Base-by-base conservation (phyloP, 1,140 invertebrate species). In the Drosophila arizonae region DNA sequence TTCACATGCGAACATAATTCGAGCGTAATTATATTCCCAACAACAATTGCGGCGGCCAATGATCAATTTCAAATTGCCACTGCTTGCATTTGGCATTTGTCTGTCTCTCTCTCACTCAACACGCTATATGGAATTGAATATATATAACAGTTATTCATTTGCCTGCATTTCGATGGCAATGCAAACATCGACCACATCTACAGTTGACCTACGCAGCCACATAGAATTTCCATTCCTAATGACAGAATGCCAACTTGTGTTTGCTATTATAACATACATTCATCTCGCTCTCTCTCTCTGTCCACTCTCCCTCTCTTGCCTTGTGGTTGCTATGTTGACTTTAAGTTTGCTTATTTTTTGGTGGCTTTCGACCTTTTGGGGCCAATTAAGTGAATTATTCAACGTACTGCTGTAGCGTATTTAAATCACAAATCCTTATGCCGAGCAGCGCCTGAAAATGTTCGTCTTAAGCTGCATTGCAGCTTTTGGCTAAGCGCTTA, bases 361-460 rank as follows among this genome's bases (percentile, higher is more conserved):
- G 67, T 52, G 73, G 39, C 28, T 17, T 33, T 24, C n/a, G 24
- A n/a, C 30, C 76, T 79, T 70, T 45, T 28, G 72, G 79, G 75
- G 54, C 68, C 76, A 87, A 88, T 88, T 87, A 87, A 66, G 66
- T 87, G 72, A 87, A 88, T 82, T 88, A 86, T 86, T 86, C 79
- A 87, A 67, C 55, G 30, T 39, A 64, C 43, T 62, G 43, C 62
- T 61, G 72, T 57, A 72, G 62, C 48, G 52, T 30, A 76, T 72
- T 74, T 66, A 78, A 72, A 76, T 79, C 79, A 81, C 72, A 76
- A 76, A 86, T 60, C 56, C 46, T 33, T n/a, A 56, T 30, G 33
- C 71, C 45, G n/a, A 17, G 51, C 65, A 85, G 64, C 63, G 61
- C 61, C 61, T 33, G 24, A 63, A 70, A 71, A 39, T 39, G 46